Percentiles rank a stretch among this genome's conserved stretches.
phyloP scores from a whole-genome alignment of 92 coral and sea anemone species.

The Phymanthus crucifer region DNA sequence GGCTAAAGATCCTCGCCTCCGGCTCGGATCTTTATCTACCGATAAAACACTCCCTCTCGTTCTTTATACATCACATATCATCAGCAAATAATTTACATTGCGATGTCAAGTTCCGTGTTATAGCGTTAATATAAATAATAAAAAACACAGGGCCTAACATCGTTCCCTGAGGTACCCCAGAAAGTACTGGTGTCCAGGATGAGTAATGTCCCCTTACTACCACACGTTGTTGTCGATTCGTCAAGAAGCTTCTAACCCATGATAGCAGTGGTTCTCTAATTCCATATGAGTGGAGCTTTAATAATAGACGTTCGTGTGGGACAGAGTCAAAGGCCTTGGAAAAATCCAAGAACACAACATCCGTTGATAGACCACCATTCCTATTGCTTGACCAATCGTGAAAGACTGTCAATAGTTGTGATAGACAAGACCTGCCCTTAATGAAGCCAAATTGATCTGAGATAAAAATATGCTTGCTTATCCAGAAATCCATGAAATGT shows the following conservation, averaged over 20 bases:
- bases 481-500: slow-evolving; percentile 25
- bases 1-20: no score
- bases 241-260: slow-evolving; percentile 49
- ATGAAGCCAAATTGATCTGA: slow-evolving; percentile 30
- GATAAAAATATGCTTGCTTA: slow-evolving; percentile 23
- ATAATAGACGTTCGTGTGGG: slow-evolving; percentile 45
- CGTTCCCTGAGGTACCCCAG: slow-evolving; percentile 51
- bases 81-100: slow-evolving; percentile 45
- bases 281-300: slow-evolving; percentile 32
- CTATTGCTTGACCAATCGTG: slow-evolving; percentile 9
- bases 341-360: slow-evolving; percentile 45
- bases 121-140: slow-evolving; percentile 40
- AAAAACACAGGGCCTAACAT: slow-evolving; percentile 28
- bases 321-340: slow-evolving; percentile 49
- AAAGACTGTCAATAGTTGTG: slow-evolving; percentile 27
- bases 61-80: no score
- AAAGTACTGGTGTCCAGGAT: slow-evolving; percentile 36
- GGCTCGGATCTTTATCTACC: no score
- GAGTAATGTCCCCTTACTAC: slow-evolving; percentile 39
- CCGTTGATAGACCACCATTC: slow-evolving; percentile 22
- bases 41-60: no score
- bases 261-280: slow-evolving; percentile 42
- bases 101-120: slow-evolving; percentile 21
- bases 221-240: slow-evolving; percentile 33
- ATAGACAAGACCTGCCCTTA: slow-evolving; percentile 21